Evolutionary conservation across 2,113 vertebrate species (phyloP).

Genomic region (Mesembrinibis cayennensis): DNA sequence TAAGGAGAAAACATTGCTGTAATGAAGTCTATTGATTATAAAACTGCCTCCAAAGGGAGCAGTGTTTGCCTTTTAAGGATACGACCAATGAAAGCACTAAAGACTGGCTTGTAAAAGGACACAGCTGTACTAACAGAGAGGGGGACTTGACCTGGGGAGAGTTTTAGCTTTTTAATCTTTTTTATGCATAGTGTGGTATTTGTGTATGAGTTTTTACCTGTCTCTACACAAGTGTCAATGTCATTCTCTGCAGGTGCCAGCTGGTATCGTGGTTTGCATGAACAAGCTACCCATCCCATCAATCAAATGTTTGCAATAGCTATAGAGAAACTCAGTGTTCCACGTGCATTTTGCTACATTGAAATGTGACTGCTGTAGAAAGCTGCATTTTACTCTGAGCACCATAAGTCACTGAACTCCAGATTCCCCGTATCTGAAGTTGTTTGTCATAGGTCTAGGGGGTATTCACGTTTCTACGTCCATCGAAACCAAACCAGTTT

Average conservation of each 20-base stretch:
- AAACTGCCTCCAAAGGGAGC: slow-evolving; percentile 11
- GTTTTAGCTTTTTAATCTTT: neutral
- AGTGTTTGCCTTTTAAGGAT: slow-evolving; percentile 35
- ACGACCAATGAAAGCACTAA: neutral
- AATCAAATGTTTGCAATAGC: neutral
- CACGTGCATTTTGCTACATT: neutral
- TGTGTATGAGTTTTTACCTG: neutral
- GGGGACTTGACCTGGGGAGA: neutral
- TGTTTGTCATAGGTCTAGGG: neutral
- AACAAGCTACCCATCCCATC: neutral
- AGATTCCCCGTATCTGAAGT: neutral
- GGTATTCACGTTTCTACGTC: neutral
- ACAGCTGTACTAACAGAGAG: slow-evolving; percentile 39
- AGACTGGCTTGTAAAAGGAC: neutral
- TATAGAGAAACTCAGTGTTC: neutral
- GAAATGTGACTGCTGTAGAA: neutral
- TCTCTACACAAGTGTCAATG: neutral
- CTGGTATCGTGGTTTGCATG: neutral
- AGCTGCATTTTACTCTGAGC: neutral
- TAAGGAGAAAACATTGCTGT: slow-evolving; percentile 31
- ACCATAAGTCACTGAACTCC: neutral
- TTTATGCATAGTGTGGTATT: neutral
- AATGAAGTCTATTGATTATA: slow-evolving; percentile 46
- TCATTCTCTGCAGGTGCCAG: neutral
- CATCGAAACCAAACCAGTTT: neutral